These are phyloP conservation scores for Percopsis omiscomaycus DNA, from an alignment of 2,797 vertebrate species.

Conservation along the genomic window DNA sequence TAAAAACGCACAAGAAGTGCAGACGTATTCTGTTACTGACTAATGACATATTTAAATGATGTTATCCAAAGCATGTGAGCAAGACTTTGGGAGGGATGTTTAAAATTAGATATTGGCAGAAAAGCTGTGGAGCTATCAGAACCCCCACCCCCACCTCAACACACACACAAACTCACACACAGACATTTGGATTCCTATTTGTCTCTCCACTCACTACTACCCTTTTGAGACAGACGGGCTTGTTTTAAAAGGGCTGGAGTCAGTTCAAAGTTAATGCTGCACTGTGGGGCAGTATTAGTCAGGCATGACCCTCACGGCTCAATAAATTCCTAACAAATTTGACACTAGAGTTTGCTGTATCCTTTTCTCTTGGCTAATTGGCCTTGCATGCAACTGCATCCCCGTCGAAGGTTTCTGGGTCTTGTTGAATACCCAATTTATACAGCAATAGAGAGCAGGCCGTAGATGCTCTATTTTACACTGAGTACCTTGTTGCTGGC, in stretches of 20 bases:
- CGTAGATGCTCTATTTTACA: slow-evolving; percentile 19
- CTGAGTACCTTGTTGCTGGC: background rate
- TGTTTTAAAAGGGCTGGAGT: slow-evolving; percentile 15
- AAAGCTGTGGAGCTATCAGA: too few species aligned
- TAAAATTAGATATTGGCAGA: too few species aligned
- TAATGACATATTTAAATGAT: too few species aligned
- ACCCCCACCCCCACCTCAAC: too few species aligned
- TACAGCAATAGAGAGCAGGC: slow-evolving; percentile 5
- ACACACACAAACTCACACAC: slow-evolving; percentile 4
- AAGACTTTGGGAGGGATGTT: too few species aligned
- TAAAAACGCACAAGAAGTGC: too few species aligned
- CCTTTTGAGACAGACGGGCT: background rate
- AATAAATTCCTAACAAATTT: slow-evolving; percentile 33
- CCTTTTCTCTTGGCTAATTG: slow-evolving; percentile 33
- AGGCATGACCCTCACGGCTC: slow-evolving; percentile 18
- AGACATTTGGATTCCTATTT: background rate
- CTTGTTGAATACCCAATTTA: slow-evolving; percentile 14
- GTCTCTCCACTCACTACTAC: background rate
- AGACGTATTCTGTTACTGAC: too few species aligned
- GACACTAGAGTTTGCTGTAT: slow-evolving; percentile 5
- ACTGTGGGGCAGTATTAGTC: slow-evolving; percentile 37
- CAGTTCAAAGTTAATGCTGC: slow-evolving; percentile 39
- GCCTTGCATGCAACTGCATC: slow-evolving; percentile 24
- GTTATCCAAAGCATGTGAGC: too few species aligned
- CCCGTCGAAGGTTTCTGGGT: slow-evolving; percentile 17